Conservation (phyloP, 1,140 invertebrate species). For the Anastatus disparis region DNA sequence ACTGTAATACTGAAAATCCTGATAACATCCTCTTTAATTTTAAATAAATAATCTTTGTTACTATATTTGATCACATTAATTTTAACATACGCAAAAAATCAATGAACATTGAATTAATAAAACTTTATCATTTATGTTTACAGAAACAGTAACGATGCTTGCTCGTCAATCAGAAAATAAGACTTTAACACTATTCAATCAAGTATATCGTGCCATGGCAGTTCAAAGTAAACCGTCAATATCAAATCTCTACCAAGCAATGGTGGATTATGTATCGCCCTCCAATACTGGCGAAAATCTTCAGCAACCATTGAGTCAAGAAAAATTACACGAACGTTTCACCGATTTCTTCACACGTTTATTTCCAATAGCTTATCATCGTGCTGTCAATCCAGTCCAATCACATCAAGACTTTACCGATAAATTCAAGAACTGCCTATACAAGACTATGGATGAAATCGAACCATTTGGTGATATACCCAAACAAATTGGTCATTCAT, state of each 20-base stretch:
- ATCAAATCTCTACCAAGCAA: conserved; percentile 75
- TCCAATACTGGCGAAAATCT: conserved; percentile 48
- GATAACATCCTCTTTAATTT: too few species aligned
- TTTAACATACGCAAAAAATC: too few species aligned
- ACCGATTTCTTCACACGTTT: conserved; percentile 83
- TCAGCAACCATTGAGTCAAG: conserved; percentile 51
- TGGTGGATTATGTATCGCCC: conserved; percentile 72
- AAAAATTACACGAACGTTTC: conserved; percentile 73
- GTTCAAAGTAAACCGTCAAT: conserved; percentile 73
- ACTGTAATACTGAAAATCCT: too few species aligned
- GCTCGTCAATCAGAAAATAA: conserved; percentile 82
- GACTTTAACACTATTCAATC: conserved; percentile 78
- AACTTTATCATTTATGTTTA: too few species aligned
- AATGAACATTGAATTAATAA: too few species aligned
- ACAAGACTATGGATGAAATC: conserved; percentile 77
- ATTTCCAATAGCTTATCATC: conserved; percentile 86
- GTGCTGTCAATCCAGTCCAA: conserved; percentile 69
- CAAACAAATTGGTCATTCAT: conserved; percentile 73
- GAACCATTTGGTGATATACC: conserved; percentile 86
- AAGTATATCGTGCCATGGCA: conserved; percentile 79
- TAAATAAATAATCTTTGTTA: too few species aligned
- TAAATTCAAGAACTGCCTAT: conserved; percentile 81
- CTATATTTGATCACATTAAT: too few species aligned
- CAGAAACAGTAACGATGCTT: conserved; percentile 80
- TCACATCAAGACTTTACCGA: conserved; percentile 73